These are phyloP conservation scores for Aporrectodea caliginosa DNA, from an alignment of 1,140 invertebrate genomes.

Conservation along the genomic window DNA sequence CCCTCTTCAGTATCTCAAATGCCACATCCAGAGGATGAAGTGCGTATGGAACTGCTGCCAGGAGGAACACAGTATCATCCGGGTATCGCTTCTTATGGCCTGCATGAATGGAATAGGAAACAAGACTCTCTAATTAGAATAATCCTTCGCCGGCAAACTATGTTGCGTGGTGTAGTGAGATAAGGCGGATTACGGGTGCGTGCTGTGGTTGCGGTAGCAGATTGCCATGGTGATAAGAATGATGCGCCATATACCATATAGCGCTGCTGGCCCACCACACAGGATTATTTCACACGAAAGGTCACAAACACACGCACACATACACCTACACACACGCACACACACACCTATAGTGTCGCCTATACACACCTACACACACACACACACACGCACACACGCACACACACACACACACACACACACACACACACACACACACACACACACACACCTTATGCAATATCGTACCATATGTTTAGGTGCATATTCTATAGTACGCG, in stretches of 20 bases:
- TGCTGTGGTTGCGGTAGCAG: background rate
- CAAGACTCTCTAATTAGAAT: background rate
- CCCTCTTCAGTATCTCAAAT: too few species aligned
- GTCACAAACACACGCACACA: background rate
- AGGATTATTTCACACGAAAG: background rate
- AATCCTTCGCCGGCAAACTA: background rate
- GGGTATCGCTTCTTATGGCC: too few species aligned
- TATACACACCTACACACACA: background rate
- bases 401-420: too few species aligned
- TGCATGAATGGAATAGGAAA: too few species aligned
- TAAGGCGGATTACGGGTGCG: background rate
- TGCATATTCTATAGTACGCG: too few species aligned
- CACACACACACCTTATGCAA: too few species aligned
- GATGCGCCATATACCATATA: background rate
- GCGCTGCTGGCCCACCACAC: background rate
- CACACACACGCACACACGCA: constrained; percentile 1
- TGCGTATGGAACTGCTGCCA: too few species aligned
- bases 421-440: too few species aligned
- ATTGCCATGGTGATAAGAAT: background rate
- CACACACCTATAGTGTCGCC: background rate
- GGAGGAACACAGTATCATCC: too few species aligned
- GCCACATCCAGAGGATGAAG: too few species aligned
- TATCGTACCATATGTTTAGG: too few species aligned
- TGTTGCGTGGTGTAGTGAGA: background rate
- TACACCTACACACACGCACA: background rate